A percentile compares a stretch with the other conserved stretches of the same genome.
phyloP scores from a whole-genome alignment of 2,113 vertebrate species.

The Eupsittula cactorum region DNA sequence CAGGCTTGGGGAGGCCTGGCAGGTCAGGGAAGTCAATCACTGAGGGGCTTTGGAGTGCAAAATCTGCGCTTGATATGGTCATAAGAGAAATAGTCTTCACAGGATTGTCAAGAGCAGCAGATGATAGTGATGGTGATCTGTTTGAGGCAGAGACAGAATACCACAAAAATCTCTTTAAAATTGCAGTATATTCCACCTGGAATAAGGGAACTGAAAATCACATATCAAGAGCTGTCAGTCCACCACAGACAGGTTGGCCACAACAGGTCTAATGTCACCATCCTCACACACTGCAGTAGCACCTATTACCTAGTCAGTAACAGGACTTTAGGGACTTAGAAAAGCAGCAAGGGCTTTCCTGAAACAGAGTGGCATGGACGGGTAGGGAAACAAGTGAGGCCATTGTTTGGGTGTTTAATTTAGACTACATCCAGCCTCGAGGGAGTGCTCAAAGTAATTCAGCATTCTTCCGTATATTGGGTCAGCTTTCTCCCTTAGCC shows the following conservation, averaged over 20 bases:
- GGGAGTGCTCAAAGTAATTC: neutral
- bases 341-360: neutral
- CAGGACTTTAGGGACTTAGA: neutral
- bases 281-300: too few relatives aligned
- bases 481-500: neutral
- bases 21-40: rapidly evolving
- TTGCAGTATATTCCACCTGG: neutral
- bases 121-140: neutral
- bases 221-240: neutral
- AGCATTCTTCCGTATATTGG: neutral
- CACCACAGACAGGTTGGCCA: neutral
- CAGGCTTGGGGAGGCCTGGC: neutral
- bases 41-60: neutral
- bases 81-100: neutral
- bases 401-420: neutral
- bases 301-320: neutral
- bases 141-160: neutral
- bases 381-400: neutral
- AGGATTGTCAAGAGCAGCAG: neutral
- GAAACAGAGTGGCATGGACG: neutral
- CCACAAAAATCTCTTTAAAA: neutral
- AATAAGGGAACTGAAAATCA: neutral
- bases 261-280: neutral
- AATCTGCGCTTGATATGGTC: neutral
- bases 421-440: neutral